Conservation (phyloP, 2,113 vertebrate genomes). For the Bagarius yarrelli region DNA sequence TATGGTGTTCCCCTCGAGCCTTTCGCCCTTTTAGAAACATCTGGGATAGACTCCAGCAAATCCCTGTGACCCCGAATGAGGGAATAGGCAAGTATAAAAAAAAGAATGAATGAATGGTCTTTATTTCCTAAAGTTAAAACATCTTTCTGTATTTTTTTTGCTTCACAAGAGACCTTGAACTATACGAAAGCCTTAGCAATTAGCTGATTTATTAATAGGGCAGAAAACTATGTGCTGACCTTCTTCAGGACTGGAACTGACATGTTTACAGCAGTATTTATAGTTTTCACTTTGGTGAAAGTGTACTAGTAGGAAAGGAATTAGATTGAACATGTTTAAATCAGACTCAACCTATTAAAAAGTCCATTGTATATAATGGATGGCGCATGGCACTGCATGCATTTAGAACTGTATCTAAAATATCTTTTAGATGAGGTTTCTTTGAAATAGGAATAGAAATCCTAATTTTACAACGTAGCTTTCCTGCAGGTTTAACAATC, state of each 20-base stretch:
- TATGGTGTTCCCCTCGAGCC: too few species aligned
- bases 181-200: neutral
- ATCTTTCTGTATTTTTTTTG: too few species aligned
- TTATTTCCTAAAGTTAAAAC: too few species aligned
- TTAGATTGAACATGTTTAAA: neutral
- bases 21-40: too few species aligned
- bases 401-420: neutral
- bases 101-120: too few species aligned
- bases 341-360: neutral
- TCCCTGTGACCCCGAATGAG: too few species aligned
- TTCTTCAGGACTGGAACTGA: neutral
- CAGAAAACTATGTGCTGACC: neutral
- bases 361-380: neutral
- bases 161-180: too few species aligned
- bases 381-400: neutral
- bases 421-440: neutral
- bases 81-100: too few species aligned
- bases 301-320: neutral
- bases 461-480: neutral
- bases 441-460: too few species aligned
- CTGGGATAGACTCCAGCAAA: too few species aligned
- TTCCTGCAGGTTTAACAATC: neutral
- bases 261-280: neutral
- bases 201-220: neutral
- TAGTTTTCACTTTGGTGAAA: neutral